phyloP scores from a whole-genome alignment of 2,888 invertebrate genomes.

The Brachycybe producta region DNA sequence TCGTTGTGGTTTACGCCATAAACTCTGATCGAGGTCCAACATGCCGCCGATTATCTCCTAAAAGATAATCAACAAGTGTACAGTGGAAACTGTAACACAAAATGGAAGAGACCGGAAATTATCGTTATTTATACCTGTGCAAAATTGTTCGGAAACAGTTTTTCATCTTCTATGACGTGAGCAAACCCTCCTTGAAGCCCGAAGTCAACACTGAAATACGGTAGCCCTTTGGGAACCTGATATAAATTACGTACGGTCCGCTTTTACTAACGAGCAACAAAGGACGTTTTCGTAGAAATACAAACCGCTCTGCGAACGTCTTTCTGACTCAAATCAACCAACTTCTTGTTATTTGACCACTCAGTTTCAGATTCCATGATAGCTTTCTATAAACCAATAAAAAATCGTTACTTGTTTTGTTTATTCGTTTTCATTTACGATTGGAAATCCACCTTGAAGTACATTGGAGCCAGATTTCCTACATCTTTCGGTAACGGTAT shows the following conservation, averaged over 20 bases:
- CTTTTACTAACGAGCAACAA: neutral
- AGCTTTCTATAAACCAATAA: slow-evolving; percentile 53
- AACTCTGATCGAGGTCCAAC: slow-evolving; percentile 67
- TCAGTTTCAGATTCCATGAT: slow-evolving; percentile 87
- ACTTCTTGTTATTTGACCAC: slow-evolving; percentile 90
- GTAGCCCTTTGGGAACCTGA: slow-evolving; percentile 72
- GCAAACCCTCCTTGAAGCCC: slow-evolving; percentile 79
- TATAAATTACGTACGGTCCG: neutral
- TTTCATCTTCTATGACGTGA: slow-evolving; percentile 91
- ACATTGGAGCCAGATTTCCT: slow-evolving; percentile 83
- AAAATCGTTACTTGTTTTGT: neutral
- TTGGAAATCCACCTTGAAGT: slow-evolving; percentile 60
- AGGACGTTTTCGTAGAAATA: slow-evolving; percentile 15
- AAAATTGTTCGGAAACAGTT: slow-evolving; percentile 72
- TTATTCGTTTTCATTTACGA: neutral
- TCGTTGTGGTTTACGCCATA: slow-evolving; percentile 70
- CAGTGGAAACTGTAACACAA: neutral
- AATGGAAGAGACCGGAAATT: neutral
- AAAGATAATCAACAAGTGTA: slow-evolving; percentile 14
- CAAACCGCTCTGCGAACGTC: slow-evolving; percentile 55
- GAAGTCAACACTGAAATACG: slow-evolving; percentile 91
- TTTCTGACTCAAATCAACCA: slow-evolving; percentile 54
- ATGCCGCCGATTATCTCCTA: slow-evolving; percentile 88
- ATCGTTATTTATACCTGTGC: slow-evolving; percentile 52
- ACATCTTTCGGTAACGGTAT: slow-evolving; percentile 69